A percentile compares a stretch with the other conserved stretches of the same genome.
Evolutionary conservation across 1,140 invertebrate species (phyloP).

Genomic region (Sinella curviseta): DNA sequence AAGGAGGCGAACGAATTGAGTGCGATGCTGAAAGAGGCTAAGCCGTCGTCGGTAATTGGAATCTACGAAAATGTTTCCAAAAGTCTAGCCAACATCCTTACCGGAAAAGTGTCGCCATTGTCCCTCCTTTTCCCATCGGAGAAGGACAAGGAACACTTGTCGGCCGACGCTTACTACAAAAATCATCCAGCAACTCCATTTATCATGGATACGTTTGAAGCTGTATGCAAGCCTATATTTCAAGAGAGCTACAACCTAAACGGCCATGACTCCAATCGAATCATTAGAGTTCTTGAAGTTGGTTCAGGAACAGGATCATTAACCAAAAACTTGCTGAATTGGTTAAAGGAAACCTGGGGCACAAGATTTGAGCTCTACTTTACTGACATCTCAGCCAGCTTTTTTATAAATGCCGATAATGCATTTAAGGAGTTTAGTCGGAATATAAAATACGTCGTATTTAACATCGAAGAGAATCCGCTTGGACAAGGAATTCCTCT

Average conservation of each 20-base stretch:
- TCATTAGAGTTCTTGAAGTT: constrained; percentile 14
- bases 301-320: constrained; percentile 32
- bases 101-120: neutral
- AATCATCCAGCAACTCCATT: neutral
- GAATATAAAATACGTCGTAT: constrained; percentile 23
- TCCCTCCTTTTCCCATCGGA: neutral
- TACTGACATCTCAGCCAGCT: constrained; percentile 38
- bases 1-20: neutral
- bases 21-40: neutral
- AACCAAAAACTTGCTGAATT: neutral
- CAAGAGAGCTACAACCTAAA: neutral
- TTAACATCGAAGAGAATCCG: constrained; percentile 32
- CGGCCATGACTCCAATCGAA: neutral
- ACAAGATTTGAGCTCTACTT: constrained; percentile 11
- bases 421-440: neutral
- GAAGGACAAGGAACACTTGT: neutral
- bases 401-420: constrained; percentile 22
- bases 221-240: constrained; percentile 35
- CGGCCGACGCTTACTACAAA: neutral
- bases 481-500: constrained; percentile 14
- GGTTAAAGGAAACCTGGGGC: neutral
- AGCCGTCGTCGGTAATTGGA: neutral
- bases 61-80: neutral
- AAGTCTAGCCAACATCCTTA: neutral
- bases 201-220: neutral